Evolutionary conservation across 2,888 invertebrate species (phyloP).

Genomic region (Dryococelus australis): DNA sequence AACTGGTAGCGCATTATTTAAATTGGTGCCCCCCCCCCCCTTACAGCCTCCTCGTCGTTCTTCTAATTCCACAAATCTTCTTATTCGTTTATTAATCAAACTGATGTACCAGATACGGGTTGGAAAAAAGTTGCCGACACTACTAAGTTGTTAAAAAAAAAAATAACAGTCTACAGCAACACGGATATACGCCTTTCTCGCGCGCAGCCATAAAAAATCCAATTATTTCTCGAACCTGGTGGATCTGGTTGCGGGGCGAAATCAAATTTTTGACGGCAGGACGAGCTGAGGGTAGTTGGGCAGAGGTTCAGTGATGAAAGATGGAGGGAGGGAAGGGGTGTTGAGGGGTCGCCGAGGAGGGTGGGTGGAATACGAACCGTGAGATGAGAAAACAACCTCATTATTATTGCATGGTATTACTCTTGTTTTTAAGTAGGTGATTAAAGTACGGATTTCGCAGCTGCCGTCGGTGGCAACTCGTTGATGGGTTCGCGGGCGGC

Average conservation of each 20-base stretch:
- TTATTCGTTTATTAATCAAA: too few species aligned
- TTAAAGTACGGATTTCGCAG: not conserved
- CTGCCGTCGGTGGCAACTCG: not conserved
- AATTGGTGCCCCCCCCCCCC: too few species aligned
- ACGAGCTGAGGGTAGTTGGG: not conserved
- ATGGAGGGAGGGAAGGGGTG: not conserved
- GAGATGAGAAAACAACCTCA: slow-evolving; percentile 16
- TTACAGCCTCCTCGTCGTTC: too few species aligned
- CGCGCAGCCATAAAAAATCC: not conserved
- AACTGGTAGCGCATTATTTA: too few species aligned
- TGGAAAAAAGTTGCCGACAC: too few species aligned
- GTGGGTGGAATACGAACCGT: not conserved
- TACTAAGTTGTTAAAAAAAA: too few species aligned
- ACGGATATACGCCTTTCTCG: not conserved
- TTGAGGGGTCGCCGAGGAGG: not conserved
- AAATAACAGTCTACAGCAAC: not conserved
- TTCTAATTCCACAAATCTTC: too few species aligned
- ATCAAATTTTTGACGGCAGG: slow-evolving; percentile 1
- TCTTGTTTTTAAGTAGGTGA: slow-evolving; percentile 7
- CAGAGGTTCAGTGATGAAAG: not conserved
- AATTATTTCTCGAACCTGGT: not conserved
- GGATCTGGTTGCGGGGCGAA: not conserved
- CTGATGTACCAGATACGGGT: too few species aligned
- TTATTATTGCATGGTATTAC: not conserved
- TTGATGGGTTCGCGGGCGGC: not conserved